Conservation (phyloP, 2,797 vertebrate species). For the Lithobates pipiens region DNA sequence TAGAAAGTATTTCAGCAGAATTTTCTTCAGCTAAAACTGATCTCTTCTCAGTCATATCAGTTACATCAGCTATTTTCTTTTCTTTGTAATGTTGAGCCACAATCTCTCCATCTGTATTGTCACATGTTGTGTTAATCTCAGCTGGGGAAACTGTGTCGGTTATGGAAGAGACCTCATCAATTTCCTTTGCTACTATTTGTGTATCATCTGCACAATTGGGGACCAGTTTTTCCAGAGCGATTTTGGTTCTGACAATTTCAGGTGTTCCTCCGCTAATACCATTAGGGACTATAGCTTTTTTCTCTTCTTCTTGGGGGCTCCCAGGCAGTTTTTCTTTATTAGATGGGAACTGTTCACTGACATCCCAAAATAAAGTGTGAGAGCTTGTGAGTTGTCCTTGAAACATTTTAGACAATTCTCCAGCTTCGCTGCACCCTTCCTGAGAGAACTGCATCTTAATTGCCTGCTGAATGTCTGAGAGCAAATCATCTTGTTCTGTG, state of each 20-base stretch:
- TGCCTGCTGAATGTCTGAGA: conserved; percentile 95
- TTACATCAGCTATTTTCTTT: neutral
- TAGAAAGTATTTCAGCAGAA: conserved; percentile 64
- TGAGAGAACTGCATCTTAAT: conserved; percentile 87
- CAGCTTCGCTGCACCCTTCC: conserved; percentile 72
- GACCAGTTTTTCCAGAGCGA: neutral
- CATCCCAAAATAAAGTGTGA: conserved; percentile 73
- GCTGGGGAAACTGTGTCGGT: neutral
- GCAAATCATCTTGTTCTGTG: conserved; percentile 93
- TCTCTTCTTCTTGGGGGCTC: neutral
- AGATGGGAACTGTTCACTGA: conserved; percentile 76
- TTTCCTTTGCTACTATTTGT: neutral
- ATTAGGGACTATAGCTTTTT: neutral
- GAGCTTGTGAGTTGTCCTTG: conserved; percentile 74
- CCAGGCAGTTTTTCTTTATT: conserved; percentile 73
- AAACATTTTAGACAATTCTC: conserved; percentile 72
- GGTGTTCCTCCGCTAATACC: neutral
- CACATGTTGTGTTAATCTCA: neutral
- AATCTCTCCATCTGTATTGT: neutral
- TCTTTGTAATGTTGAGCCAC: neutral
- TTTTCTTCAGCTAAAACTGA: neutral
- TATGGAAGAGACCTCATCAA: neutral
- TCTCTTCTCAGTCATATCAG: neutral
- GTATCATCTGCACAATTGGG: neutral
- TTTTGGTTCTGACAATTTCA: neutral